phyloP scores from a whole-genome alignment of 2,797 vertebrate species.

The Hafferia zeledoni region DNA sequence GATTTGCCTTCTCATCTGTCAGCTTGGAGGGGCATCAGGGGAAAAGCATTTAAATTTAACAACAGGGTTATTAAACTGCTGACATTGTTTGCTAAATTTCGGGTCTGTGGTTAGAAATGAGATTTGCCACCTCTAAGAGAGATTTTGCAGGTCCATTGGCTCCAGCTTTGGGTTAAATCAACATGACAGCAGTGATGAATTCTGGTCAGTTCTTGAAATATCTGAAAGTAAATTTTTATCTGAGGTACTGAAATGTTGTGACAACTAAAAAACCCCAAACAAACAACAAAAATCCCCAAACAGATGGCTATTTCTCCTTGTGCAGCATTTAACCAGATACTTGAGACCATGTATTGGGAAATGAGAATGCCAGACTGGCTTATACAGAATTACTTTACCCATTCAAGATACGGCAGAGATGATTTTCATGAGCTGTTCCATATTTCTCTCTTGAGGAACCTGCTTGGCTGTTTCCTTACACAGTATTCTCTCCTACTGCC shows the following conservation, averaged over 20 bases:
- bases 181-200: neutral
- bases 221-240: neutral
- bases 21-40: neutral
- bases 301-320: neutral
- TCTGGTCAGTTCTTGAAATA: neutral
- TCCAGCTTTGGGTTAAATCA: neutral
- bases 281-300: neutral
- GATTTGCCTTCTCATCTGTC: neutral
- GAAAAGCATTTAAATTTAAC: neutral
- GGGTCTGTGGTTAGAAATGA: neutral
- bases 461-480: neutral
- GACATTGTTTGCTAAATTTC: neutral
- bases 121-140: neutral
- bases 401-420: neutral
- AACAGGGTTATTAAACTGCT: neutral
- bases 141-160: neutral
- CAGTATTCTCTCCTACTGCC: fast-evolving
- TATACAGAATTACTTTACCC: neutral
- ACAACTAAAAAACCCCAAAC: neutral
- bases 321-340: neutral
- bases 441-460: neutral
- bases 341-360: neutral
- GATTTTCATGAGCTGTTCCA: neutral
- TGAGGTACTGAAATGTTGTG: neutral
- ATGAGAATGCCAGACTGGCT: neutral